Conservation (phyloP, 2,113 vertebrate genomes). For the Gambusia affinis region DNA sequence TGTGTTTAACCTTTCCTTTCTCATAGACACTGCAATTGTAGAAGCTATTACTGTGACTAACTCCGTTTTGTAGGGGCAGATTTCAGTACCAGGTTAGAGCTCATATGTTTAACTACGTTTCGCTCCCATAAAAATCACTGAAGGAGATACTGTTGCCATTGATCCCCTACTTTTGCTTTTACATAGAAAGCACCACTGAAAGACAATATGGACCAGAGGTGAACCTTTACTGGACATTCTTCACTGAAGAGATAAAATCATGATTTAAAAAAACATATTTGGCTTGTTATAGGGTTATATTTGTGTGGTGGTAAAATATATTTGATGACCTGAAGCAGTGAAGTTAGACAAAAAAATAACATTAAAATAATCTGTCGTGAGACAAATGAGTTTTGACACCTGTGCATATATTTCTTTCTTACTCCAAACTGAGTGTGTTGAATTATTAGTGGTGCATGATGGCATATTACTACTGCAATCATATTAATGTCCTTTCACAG, state of each 20-base stretch:
- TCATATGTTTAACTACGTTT: no score
- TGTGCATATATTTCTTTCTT: background rate
- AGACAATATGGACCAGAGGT: background rate
- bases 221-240: background rate
- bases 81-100: no score
- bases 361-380: background rate
- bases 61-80: no score
- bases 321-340: background rate
- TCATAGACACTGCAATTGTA: no score
- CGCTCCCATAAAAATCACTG: no score
- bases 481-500: slow-evolving; percentile 35
- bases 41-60: no score
- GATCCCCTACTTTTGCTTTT: no score
- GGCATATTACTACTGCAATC: slow-evolving; percentile 30
- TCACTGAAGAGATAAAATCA: background rate
- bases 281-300: background rate
- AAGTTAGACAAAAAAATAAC: background rate
- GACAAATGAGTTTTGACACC: background rate
- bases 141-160: no score
- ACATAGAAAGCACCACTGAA: background rate
- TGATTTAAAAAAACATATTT: background rate
- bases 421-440: slow-evolving; percentile 27
- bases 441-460: slow-evolving; percentile 32
- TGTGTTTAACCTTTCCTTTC: no score
- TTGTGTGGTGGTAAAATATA: background rate